Conservation (phyloP, 2,888 invertebrate genomes). For the Melanophora roralis region DNA sequence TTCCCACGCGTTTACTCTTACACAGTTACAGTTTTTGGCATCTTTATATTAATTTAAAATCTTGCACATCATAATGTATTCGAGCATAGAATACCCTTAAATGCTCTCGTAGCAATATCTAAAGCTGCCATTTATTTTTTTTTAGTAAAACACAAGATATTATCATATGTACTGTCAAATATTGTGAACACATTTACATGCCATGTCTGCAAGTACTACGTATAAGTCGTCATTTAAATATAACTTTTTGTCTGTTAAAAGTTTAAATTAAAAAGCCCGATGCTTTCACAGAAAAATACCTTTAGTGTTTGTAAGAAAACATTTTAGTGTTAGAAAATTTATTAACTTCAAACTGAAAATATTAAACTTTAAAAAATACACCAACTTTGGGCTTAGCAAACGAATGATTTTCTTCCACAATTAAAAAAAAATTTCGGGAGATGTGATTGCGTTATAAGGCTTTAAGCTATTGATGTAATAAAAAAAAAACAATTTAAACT, state of each 20-base stretch:
- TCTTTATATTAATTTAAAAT: background rate
- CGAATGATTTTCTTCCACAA: no score
- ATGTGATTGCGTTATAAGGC: no score
- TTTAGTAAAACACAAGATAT: background rate
- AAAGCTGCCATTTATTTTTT: slow-evolving; percentile 18
- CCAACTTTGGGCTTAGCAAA: no score
- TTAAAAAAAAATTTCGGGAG: no score
- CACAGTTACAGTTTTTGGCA: background rate
- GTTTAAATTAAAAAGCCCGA: no score
- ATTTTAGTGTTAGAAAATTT: no score
- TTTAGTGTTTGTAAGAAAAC: no score
- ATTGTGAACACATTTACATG: slow-evolving; percentile 45
- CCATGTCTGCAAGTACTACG: slow-evolving; percentile 24
- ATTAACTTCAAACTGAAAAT: no score
- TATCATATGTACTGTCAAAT: background rate
- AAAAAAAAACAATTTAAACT: no score
- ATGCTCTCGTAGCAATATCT: background rate
- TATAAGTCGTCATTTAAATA: slow-evolving; percentile 34
- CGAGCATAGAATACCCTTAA: slow-evolving; percentile 34
- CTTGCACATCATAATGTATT: slow-evolving; percentile 36
- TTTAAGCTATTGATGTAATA: no score
- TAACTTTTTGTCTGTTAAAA: background rate
- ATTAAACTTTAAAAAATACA: no score
- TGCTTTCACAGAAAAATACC: no score
- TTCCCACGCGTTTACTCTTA: slow-evolving; percentile 51